Base-by-base conservation (phyloP, 2,797 vertebrate species). In the Onychomys torridus region DNA sequence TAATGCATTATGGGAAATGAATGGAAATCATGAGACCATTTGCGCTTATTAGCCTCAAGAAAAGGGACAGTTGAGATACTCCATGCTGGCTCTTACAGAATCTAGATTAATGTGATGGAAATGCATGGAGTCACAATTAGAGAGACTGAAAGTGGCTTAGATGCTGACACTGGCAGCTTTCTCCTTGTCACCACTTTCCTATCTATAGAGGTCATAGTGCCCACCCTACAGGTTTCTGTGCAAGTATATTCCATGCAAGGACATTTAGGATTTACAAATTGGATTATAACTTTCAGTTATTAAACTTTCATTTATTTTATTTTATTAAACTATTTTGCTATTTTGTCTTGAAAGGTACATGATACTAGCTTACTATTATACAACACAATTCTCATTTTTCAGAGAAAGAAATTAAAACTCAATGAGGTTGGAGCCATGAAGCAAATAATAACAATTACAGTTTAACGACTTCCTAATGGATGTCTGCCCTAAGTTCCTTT, bases 1-100 rank as follows among this genome's bases (percentile, higher is more conserved):
- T 86, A 89, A 90, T 96, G 21, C 77, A 90, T 89, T 93, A 89
- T 92, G 52, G 63, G 65, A 96, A 94, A 95, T 89, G 77, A 96
- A 89, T 87, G 49, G 65, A 90, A 96, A 94, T 90, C 71, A 77
- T 57, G 61, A 92, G 59, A 29, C 69, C 9, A 23, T 95, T 95
- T 92, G 21, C 92, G 34, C 79, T 79, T 78, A 91, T 88, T 93
- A 86, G 88, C 59, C 78, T 94, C 81, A 97, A 96, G 61, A 93
- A 93, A 23, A 55, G 34, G 63, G 32, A 87, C 1, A 19, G 63
- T 65, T 96, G 40, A 89, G 14, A n/a, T 86, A 14, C 5, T 76
- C 5, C 40, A 89, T 27, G 5, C 46, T 25, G 49, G 25, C 6
- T 86, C 0, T 34, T 86, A 25, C 1, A 37, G n/a, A 34, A 76